Conservation (phyloP, 2,113 vertebrate species). For the Ceyx margarethae region DNA sequence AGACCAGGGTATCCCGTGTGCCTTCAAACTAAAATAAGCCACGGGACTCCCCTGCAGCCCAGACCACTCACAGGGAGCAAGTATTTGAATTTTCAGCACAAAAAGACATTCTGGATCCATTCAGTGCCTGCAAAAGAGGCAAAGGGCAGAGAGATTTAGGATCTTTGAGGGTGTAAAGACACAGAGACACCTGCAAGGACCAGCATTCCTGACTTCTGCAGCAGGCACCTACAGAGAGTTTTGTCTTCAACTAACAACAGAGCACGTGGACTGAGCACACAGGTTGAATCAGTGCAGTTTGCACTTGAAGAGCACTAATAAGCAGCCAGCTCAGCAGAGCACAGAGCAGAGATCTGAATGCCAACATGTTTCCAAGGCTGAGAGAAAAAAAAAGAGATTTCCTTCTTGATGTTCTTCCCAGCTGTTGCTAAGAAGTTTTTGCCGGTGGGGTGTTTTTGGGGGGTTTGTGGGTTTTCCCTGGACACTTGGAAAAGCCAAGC, state of each 20-base stretch:
- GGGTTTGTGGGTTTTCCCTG: neutral
- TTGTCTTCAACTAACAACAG: neutral
- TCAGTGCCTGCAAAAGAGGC: neutral
- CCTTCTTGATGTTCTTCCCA: slow-evolving; percentile 43
- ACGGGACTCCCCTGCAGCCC: neutral
- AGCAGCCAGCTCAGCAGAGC: neutral
- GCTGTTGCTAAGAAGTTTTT: slow-evolving; percentile 49
- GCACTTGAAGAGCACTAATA: neutral
- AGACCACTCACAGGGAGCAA: neutral
- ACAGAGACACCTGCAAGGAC: neutral
- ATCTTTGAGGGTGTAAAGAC: neutral
- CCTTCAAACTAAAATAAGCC: neutral
- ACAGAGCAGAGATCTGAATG: neutral
- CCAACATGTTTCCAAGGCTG: slow-evolving; percentile 4
- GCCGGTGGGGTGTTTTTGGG: neutral
- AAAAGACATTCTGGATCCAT: neutral
- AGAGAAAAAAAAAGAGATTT: slow-evolving; percentile 5
- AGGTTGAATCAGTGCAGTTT: neutral
- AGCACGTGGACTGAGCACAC: neutral
- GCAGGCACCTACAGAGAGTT: neutral
- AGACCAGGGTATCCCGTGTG: neutral
- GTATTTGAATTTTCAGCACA: neutral
- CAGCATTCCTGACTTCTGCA: neutral
- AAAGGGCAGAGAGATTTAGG: neutral
- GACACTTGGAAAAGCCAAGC: neutral